These are phyloP conservation scores for Cyanistes caeruleus DNA, from an alignment of 2,113 vertebrate species.

Conservation along the genomic window DNA sequence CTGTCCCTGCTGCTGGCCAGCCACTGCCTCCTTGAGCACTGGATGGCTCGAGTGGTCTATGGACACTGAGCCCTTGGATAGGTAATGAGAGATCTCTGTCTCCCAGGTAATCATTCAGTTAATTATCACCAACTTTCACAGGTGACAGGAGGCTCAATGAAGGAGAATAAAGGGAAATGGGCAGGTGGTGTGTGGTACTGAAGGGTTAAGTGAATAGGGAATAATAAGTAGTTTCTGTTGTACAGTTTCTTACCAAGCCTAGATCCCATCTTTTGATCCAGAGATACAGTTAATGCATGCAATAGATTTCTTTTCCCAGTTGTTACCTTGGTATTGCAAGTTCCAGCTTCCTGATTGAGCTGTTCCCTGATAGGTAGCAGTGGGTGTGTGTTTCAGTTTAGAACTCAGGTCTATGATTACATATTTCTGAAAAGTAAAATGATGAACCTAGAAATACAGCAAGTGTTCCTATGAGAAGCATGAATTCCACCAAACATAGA, in stretches of 20 bases:
- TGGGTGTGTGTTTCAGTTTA: not conserved
- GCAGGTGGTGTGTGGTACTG: not conserved
- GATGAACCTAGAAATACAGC: not conserved
- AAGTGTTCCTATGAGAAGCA: not conserved
- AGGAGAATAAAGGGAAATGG: not conserved
- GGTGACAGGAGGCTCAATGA: not conserved
- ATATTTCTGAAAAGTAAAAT: not conserved
- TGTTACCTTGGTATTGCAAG: not conserved
- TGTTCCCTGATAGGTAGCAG: not conserved
- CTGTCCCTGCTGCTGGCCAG: not conserved
- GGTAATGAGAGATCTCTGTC: slow-evolving; percentile 14
- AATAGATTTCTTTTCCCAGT: not conserved
- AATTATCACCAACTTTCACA: not conserved
- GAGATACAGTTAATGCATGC: not conserved
- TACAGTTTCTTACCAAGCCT: not conserved
- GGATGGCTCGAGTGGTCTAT: fast-evolving
- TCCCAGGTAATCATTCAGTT: not conserved
- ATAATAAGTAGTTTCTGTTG: not conserved
- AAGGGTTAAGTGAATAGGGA: not conserved
- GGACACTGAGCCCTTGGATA: not conserved
- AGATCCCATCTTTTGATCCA: not conserved
- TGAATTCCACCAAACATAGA: not conserved
- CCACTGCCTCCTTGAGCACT: not conserved
- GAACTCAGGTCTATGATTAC: not conserved
- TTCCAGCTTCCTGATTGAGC: not conserved